Evolutionary conservation across 1,140 invertebrate species (phyloP).

Genomic region (Temnothorax nylanderi): DNA sequence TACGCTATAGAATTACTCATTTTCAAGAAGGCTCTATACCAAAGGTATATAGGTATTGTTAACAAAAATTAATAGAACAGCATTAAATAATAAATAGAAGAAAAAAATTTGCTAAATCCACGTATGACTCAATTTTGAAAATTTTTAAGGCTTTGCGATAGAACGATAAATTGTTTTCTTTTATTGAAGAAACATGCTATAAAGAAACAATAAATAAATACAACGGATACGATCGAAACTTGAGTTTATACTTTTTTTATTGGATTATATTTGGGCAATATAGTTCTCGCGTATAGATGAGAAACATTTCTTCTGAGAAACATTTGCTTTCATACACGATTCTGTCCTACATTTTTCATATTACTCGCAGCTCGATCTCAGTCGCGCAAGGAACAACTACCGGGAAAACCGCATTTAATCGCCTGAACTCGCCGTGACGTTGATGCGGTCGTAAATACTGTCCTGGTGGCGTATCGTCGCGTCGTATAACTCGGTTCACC

Average conservation of each 20-base stretch:
- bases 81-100: neutral
- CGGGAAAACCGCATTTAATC: constrained; percentile 50
- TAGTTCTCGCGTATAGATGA: neutral
- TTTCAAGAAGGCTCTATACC: neutral
- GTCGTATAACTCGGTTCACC: constrained; percentile 30
- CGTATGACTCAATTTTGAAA: neutral
- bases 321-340: neutral
- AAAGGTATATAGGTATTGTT: neutral
- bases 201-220: constrained; percentile 7
- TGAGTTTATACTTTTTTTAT: neutral
- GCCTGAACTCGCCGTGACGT: constrained; percentile 34
- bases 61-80: neutral
- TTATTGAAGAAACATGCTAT: neutral
- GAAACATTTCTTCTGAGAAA: too few species aligned
- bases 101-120: neutral
- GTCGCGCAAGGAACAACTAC: constrained; percentile 22
- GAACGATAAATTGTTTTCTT: neutral
- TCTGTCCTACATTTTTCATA: constrained; percentile 19
- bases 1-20: neutral
- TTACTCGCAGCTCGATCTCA: neutral
- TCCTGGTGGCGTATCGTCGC: neutral
- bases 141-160: neutral
- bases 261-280: neutral
- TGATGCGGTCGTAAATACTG: constrained; percentile 50
- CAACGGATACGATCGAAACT: neutral